phyloP scores from a whole-genome alignment of 2,797 vertebrate genomes.

The Hafferia zeledoni region DNA sequence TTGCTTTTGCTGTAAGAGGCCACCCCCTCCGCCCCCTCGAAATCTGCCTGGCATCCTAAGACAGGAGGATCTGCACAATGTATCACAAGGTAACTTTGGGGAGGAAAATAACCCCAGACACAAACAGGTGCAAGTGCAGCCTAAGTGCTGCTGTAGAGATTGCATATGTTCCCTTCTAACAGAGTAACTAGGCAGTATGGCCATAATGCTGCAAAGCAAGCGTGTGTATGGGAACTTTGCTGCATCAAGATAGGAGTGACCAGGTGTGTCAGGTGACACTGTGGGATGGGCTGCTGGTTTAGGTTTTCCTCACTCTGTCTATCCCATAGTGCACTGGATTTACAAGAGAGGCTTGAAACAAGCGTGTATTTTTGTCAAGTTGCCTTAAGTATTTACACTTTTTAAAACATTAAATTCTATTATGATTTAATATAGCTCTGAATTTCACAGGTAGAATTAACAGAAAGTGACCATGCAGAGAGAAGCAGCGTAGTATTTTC shows the following conservation, averaged over 20 bases:
- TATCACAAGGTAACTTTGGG: constrained; percentile 63
- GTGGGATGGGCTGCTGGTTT: background rate
- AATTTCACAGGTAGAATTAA: background rate
- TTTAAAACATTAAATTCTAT: background rate
- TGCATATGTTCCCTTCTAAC: background rate
- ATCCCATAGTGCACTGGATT: background rate
- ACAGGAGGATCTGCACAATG: background rate
- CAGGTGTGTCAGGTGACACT: background rate
- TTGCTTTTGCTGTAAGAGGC: background rate
- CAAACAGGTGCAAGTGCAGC: background rate
- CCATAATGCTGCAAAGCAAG: background rate
- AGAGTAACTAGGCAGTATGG: background rate
- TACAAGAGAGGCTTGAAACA: background rate
- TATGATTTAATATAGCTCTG: background rate
- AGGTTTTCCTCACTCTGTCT: background rate
- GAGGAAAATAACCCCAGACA: background rate
- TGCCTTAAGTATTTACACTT: background rate
- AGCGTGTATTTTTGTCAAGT: background rate
- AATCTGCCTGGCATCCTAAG: background rate
- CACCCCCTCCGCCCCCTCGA: constrained; percentile 61
- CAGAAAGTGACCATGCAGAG: background rate
- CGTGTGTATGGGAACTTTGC: background rate
- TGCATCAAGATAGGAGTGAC: background rate
- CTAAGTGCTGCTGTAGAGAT: background rate
- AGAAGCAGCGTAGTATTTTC: background rate